Conservation (phyloP, 2,797 vertebrate species). For the Gymnopithys bicolor region DNA sequence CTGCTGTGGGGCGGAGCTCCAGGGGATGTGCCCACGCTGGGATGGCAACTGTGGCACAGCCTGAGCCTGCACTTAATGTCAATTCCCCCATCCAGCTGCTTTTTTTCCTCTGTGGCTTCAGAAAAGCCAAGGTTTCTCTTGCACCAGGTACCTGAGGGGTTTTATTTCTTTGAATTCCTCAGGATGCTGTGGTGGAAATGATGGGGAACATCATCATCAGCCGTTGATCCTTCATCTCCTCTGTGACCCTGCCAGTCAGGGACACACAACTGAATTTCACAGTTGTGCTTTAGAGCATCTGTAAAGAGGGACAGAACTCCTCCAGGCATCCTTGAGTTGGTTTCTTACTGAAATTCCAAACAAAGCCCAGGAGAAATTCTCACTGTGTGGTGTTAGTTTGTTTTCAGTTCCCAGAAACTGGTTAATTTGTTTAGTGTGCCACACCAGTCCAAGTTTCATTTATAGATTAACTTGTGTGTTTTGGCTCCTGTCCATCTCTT, state of each 20-base stretch:
- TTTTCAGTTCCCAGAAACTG: slow-evolving; percentile 27
- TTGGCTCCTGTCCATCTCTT: slow-evolving; percentile 83
- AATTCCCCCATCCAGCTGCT: fast-evolving
- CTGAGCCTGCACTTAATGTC: not conserved
- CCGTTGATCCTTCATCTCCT: not conserved
- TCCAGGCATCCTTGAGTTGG: not conserved
- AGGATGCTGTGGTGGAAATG: fast-evolving
- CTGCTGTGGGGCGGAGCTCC: fast-evolving
- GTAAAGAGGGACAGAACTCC: not conserved
- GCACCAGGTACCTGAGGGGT: not conserved
- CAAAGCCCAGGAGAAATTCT: not conserved
- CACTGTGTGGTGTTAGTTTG: not conserved
- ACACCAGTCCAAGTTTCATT: slow-evolving; percentile 20
- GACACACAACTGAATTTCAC: not conserved
- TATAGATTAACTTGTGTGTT: slow-evolving; percentile 46
- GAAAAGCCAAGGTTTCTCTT: not conserved
- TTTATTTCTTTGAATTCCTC: not conserved
- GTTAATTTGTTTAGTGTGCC: slow-evolving; percentile 15
- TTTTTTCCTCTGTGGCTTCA: not conserved
- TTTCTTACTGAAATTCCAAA: not conserved
- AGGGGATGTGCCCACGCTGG: fast-evolving
- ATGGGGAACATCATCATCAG: not conserved
- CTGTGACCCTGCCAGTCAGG: not conserved
- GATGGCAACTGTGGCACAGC: fast-evolving
- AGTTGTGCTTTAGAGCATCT: not conserved